These are phyloP conservation scores for Rhincodon typus DNA, from an alignment of 2,797 vertebrate genomes.

Conservation along the genomic window DNA sequence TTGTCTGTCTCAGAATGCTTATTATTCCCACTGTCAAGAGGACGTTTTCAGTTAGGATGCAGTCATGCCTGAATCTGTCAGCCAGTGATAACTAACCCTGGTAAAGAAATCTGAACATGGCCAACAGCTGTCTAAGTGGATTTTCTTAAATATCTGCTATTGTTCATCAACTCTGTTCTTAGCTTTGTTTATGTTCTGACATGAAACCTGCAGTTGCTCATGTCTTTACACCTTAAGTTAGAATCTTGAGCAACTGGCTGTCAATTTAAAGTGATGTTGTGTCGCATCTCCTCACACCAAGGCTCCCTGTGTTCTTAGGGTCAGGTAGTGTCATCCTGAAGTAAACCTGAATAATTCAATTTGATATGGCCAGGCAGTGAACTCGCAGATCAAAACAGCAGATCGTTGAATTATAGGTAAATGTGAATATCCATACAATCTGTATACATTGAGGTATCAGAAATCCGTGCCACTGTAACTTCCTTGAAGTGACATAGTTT, in stretches of 20 bases:
- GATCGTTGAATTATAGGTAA: not conserved
- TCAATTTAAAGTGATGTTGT: not conserved
- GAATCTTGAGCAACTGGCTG: not conserved
- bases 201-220: not conserved
- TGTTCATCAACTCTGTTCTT: not conserved
- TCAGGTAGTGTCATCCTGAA: slow-evolving; percentile 23
- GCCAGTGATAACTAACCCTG: not conserved
- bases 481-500: not conserved
- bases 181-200: not conserved
- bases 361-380: not conserved
- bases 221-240: not conserved
- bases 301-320: not conserved
- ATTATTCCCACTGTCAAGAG: not conserved
- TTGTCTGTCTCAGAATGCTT: not conserved
- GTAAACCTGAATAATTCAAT: slow-evolving; percentile 24
- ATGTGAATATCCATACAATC: not conserved
- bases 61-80: slow-evolving; percentile 9
- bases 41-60: not conserved
- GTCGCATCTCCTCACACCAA: not conserved
- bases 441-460: not conserved
- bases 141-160: not conserved
- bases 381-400: slow-evolving; percentile 17
- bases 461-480: not conserved
- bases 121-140: not conserved
- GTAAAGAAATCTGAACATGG: not conserved